These are phyloP conservation scores for Platyrinchus mystaceus DNA, from an alignment of 2,797 vertebrate genomes.

Conservation along the genomic window DNA sequence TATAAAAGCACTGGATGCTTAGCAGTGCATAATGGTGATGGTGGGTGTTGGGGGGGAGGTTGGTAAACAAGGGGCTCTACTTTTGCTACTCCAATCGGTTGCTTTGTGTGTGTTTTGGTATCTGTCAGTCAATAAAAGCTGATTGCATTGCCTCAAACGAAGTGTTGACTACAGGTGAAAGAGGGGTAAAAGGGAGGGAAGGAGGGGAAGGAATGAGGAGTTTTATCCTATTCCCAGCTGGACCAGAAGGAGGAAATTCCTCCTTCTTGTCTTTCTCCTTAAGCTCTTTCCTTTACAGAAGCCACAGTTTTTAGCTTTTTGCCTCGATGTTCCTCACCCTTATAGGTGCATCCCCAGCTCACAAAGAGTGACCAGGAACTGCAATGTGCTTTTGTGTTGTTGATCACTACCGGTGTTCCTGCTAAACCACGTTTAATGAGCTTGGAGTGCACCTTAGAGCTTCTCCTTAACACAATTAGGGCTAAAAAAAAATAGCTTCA, in stretches of 20 bases:
- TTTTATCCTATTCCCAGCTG: neutral
- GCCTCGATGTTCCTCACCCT: accelerated
- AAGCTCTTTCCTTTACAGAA: neutral
- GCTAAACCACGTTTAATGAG: accelerated
- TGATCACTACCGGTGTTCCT: accelerated
- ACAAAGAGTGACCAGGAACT: accelerated
- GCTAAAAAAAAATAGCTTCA: neutral
- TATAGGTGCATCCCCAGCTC: accelerated
- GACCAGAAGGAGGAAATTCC: neutral
- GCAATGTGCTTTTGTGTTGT: accelerated
- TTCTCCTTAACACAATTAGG: neutral
- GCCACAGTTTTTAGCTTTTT: neutral
- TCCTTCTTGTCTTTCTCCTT: neutral
- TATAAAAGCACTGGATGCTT: neutral
- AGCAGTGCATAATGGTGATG: neutral
- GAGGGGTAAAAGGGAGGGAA: neutral
- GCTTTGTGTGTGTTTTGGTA: neutral
- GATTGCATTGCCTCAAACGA: neutral
- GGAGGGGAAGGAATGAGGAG: neutral
- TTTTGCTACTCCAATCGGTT: neutral
- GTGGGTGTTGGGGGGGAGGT: neutral
- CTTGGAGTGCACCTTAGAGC: neutral
- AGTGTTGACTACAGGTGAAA: neutral
- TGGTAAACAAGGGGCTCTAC: neutral
- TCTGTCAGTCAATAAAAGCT: conserved; percentile 32